Evolutionary conservation across 2,888 invertebrate species (phyloP), one percentile per base, ranked within the genome.

Genomic region (Drosophila paramelanica): DNA sequence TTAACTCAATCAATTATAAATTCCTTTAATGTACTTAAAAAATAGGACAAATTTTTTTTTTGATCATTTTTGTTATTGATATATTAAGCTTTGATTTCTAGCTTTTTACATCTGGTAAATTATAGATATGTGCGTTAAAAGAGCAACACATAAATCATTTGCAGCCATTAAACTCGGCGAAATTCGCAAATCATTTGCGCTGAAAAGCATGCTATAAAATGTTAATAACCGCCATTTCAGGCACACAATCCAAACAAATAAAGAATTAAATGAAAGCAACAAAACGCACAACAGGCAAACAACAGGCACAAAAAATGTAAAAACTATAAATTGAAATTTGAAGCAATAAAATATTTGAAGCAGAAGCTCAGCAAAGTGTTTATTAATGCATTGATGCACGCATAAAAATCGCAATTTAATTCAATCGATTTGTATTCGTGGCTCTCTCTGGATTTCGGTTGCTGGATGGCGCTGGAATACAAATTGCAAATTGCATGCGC

Each of bases 341-440:
- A 57, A 52, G 55, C 64, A 49, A 74, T 77, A 74, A 77, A 67
- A 62, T 42, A 56, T 60, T 31, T 46, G 13, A n/a, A n/a, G 41
- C 31, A 11, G 39, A 8, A 55, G 46, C 36, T 46, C n/a, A 33
- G 43, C 33, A 43, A 76, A 58, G 67, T 70, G 77, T 77, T 83
- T 74, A 79, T 86, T 77, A 83, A 87, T 87, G 84, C 67, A 79
- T 77, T 81, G 81, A 73, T 73, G 79, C 69, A 74, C 76, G 81
- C 81, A 79, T 75, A 83, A 78, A 88, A 88, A 88, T 81, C 78
- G 58, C 75, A 77, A 86, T 88, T 86, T 85, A 86, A 85, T 85
- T 81, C 86, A 83, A 88, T 88, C 88, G 78, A 83, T 88, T 79
- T 71, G 73, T 74, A 69, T 82, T 47, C 65, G 67, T 17, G 51